These are phyloP conservation scores for Glyphotaelius pellucidus DNA, from an alignment of 2,888 invertebrate species.

Conservation along the genomic window DNA sequence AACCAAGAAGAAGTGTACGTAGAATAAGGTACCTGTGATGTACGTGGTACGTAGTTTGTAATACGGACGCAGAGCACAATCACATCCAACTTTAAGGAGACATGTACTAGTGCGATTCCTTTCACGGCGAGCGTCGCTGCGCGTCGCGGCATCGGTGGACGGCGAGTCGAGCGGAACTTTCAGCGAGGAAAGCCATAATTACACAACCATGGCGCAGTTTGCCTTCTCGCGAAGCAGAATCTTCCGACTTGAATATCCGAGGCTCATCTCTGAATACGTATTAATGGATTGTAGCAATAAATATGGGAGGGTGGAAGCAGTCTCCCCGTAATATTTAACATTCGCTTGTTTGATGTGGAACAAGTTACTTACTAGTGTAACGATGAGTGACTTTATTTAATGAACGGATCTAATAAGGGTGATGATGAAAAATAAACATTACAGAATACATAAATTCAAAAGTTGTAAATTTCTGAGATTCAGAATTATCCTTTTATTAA, in stretches of 20 bases:
- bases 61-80: constrained; percentile 6
- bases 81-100: constrained; percentile 41
- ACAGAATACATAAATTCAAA: neutral
- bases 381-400: constrained; percentile 26
- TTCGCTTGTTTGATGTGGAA: constrained; percentile 4
- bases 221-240: constrained; percentile 56
- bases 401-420: neutral
- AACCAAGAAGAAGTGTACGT: neutral
- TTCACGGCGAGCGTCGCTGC: constrained; percentile 31
- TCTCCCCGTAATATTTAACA: neutral
- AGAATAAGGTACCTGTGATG: neutral
- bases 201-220: constrained; percentile 58
- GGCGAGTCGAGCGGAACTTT: constrained; percentile 43
- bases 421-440: neutral
- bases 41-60: neutral
- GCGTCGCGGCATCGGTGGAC: constrained; percentile 31
- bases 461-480: neutral
- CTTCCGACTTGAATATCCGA: constrained; percentile 57
- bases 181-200: constrained; percentile 58
- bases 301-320: constrained; percentile 9
- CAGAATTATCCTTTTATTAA: too few relatives aligned
- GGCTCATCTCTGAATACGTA: constrained; percentile 43
- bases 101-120: constrained; percentile 41
- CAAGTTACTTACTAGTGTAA: constrained; percentile 27
- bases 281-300: constrained; percentile 40